Conservation (phyloP, 2,797 vertebrate species). For the Distichodus sexfasciatus region DNA sequence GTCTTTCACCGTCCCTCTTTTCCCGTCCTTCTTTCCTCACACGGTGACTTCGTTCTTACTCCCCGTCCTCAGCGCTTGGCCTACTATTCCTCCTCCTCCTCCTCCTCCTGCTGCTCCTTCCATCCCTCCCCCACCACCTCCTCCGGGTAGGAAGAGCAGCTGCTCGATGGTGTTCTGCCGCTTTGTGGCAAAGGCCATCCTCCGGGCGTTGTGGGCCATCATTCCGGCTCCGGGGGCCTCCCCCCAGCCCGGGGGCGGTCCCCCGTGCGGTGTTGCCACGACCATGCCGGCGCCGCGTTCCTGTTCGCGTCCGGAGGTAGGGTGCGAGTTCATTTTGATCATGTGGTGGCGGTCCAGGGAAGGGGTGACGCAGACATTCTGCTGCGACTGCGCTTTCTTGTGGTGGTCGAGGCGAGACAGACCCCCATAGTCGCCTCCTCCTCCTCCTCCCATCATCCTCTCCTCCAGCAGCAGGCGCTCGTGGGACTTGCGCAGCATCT, state of each 20-base stretch:
- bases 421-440: constrained; percentile 54
- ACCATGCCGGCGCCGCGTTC: constrained; percentile 60
- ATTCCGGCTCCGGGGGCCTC: constrained; percentile 52
- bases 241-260: constrained; percentile 47
- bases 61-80: constrained; percentile 81
- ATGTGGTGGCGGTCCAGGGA: constrained; percentile 84
- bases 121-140: constrained; percentile 64
- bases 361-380: constrained; percentile 80
- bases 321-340: constrained; percentile 88
- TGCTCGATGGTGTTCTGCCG: constrained; percentile 90
- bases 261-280: constrained; percentile 41
- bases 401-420: constrained; percentile 75
- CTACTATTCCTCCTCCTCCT: constrained; percentile 57
- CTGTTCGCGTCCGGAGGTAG: constrained; percentile 72
- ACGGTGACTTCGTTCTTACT: constrained; percentile 93
- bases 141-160: constrained; percentile 87
- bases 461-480: constrained; percentile 78
- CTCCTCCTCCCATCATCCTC: constrained; percentile 54
- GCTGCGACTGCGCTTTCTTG: constrained; percentile 83
- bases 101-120: too few relatives aligned
- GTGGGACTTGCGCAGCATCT: constrained; percentile 75
- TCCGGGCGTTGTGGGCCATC: constrained; percentile 64
- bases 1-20: constrained; percentile 13
- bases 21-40: constrained; percentile 57
- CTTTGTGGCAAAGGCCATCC: constrained; percentile 84